Conservation (phyloP, 2,797 vertebrate species). For the Kryptolebias ocellatus region DNA sequence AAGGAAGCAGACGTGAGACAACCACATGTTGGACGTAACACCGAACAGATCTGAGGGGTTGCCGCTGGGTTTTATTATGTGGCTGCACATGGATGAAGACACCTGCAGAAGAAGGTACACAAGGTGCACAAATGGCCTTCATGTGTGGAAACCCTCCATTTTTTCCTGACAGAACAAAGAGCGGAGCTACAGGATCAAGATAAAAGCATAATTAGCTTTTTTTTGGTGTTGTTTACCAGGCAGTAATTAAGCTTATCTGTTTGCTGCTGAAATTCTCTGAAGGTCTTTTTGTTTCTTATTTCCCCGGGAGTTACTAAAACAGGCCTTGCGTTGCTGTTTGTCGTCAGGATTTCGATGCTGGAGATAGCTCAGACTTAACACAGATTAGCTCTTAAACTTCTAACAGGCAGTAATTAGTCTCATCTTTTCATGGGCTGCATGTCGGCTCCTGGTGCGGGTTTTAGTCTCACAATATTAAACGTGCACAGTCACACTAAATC, state of each 20-base stretch:
- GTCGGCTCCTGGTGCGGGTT: slow-evolving; percentile 20
- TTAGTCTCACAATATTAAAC: slow-evolving; percentile 17
- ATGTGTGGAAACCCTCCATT: slow-evolving; percentile 43
- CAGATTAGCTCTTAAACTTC: slow-evolving; percentile 52
- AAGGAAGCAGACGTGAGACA: slow-evolving; percentile 61
- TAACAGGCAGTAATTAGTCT: slow-evolving; percentile 46
- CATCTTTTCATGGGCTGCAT: slow-evolving; percentile 15
- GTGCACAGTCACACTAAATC: slow-evolving; percentile 32
- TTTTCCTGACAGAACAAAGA: slow-evolving; percentile 52
- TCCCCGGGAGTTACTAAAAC: slow-evolving; percentile 37
- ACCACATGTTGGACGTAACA: slow-evolving; percentile 44
- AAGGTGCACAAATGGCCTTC: slow-evolving; percentile 14
- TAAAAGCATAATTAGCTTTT: slow-evolving; percentile 26
- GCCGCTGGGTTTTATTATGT: slow-evolving; percentile 19
- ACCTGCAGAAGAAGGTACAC: slow-evolving; percentile 37
- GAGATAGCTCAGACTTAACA: slow-evolving; percentile 42
- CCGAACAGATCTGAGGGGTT: slow-evolving; percentile 45
- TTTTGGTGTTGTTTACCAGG: slow-evolving; percentile 29
- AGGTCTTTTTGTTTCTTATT: slow-evolving; percentile 48
- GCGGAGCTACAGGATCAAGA: slow-evolving; percentile 23
- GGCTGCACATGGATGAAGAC: slow-evolving; percentile 36
- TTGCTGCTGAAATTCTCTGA: slow-evolving; percentile 44
- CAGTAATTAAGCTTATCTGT: slow-evolving; percentile 55
- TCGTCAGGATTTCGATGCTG: slow-evolving; percentile 50
- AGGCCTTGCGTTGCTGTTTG: slow-evolving; percentile 33